Evolutionary conservation across 2,113 vertebrate species (phyloP).

Genomic region (Pagrus major): DNA sequence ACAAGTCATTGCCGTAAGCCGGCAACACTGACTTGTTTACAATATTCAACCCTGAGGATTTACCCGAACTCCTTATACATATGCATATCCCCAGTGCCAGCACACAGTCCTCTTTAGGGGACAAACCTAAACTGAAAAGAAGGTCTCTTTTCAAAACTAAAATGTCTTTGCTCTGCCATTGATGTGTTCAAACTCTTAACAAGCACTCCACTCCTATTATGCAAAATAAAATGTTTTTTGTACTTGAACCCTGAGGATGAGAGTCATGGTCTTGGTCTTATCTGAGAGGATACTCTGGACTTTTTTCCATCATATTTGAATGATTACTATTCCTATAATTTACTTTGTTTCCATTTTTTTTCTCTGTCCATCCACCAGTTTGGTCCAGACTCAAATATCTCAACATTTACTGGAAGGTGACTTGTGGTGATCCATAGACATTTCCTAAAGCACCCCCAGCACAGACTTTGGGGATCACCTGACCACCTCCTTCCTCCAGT

Average conservation of each 20-base stretch:
- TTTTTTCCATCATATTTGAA: not conserved
- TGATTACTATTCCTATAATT: no score
- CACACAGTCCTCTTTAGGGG: constrained; percentile 7
- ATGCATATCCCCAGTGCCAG: constrained; percentile 33
- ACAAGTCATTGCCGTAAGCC: constrained; percentile 40
- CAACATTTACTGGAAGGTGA: no score
- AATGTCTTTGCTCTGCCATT: not conserved
- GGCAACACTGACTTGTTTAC: constrained; percentile 70
- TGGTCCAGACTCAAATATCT: not conserved
- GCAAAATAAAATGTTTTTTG: not conserved
- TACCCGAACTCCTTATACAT: constrained; percentile 36
- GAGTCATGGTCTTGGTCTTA: not conserved
- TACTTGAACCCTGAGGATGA: no score
- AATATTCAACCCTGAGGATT: constrained; percentile 41
- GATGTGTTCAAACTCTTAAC: not conserved
- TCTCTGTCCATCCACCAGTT: not conserved
- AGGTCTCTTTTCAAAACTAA: not conserved
- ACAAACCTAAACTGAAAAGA: constrained; percentile 30
- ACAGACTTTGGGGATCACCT: no score
- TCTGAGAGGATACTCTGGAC: not conserved
- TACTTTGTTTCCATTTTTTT: not conserved
- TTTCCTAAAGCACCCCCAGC: not conserved
- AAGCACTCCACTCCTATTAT: no score
- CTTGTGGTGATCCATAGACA: not conserved
- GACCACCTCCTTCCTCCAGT: no score